Percentiles rank a stretch among this genome's conserved stretches.
Conservation (phyloP, 2,113 vertebrate species). For the Peromyscus leucopus region DNA sequence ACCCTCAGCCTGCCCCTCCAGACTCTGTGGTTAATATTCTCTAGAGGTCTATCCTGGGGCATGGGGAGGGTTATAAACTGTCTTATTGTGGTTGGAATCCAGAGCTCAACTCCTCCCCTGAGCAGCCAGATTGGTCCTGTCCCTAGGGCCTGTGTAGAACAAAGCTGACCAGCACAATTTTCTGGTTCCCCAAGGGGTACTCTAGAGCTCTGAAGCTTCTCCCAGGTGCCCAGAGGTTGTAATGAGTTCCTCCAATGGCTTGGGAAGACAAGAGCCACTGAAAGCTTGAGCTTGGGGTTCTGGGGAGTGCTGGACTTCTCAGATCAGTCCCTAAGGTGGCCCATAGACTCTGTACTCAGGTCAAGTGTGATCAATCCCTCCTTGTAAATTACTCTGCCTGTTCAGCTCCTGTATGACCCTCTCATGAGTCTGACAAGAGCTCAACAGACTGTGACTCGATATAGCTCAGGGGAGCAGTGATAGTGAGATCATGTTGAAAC, state of each 20-base stretch:
- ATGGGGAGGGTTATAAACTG: not conserved
- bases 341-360: not conserved
- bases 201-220: not conserved
- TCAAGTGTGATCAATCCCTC: not conserved
- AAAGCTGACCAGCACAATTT: not conserved
- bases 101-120: not conserved
- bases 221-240: no score
- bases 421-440: not conserved
- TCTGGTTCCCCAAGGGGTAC: not conserved
- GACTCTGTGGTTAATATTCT: no score
- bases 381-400: not conserved
- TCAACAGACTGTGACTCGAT: not conserved
- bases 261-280: not conserved
- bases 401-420: not conserved
- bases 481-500: not conserved
- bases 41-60: not conserved
- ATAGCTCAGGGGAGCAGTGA: not conserved
- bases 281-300: not conserved
- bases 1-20: not conserved
- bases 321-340: not conserved
- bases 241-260: not conserved
- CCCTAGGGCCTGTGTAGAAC: not conserved
- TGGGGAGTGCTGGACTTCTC: not conserved
- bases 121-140: accelerated
- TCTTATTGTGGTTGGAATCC: not conserved